Evolutionary conservation across 2,113 vertebrate genomes (phyloP).

Genomic region (Craseonycteris thonglongyai): DNA sequence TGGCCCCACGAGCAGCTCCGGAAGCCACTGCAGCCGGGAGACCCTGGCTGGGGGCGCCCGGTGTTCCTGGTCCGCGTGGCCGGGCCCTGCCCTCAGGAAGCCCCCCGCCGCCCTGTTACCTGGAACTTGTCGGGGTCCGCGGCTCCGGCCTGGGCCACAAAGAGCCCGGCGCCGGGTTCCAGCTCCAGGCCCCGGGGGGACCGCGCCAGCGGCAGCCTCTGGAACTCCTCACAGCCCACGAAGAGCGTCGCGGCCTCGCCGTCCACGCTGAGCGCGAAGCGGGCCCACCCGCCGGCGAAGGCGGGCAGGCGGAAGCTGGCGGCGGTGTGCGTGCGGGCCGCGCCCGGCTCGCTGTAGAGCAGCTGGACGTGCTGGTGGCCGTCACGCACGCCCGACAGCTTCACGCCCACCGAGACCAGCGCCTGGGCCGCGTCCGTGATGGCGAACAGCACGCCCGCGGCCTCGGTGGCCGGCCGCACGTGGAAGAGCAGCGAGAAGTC

Average conservation of each 20-base stretch:
- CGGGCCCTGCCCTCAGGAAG: accelerated
- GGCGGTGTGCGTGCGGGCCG: conserved; percentile 74
- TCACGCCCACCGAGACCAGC: conserved; percentile 88
- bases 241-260: conserved; percentile 84
- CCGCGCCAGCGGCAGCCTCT: conserved; percentile 78
- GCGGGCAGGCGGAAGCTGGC: conserved; percentile 88
- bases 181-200: conserved; percentile 87
- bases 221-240: conserved; percentile 86
- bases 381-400: conserved; percentile 79
- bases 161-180: conserved; percentile 85
- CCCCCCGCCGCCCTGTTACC: conserved; percentile 74
- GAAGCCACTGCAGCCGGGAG: no score
- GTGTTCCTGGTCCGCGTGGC: not conserved
- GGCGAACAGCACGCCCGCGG: conserved; percentile 86
- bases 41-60: no score
- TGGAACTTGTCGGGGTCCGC: conserved; percentile 89
- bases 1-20: no score
- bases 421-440: conserved; percentile 86
- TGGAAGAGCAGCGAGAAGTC: conserved; percentile 91
- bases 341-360: conserved; percentile 89
- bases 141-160: conserved; percentile 92
- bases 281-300: conserved; percentile 85
- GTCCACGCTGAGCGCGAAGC: conserved; percentile 87
- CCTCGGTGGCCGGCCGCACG: conserved; percentile 82
- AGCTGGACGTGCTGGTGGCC: conserved; percentile 86